Conservation (phyloP, 2,113 vertebrate genomes). For the Tachuris rubrigastra region DNA sequence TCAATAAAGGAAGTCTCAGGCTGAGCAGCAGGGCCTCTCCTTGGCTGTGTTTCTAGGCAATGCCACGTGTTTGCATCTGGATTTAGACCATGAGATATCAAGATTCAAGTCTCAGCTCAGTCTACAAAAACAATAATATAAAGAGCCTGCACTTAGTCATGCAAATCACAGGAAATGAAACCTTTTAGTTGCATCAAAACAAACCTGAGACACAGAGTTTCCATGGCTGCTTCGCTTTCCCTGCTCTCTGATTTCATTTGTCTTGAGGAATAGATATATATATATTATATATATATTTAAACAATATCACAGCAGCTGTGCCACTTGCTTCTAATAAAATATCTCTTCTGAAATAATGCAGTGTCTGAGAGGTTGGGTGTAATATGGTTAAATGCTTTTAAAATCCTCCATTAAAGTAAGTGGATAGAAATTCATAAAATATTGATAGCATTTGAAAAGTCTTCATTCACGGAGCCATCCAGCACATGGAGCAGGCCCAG, state of each 20-base stretch:
- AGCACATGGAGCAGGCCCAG: slow-evolving; percentile 54
- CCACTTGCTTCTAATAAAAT: slow-evolving; percentile 70
- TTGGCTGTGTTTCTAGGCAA: background rate
- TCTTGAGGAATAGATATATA: background rate
- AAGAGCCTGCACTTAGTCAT: background rate
- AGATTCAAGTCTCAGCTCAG: background rate
- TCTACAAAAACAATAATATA: background rate
- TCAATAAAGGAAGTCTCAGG: background rate
- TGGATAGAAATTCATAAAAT: slow-evolving; percentile 82
- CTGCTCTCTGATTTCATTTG: background rate
- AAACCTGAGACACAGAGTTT: background rate
- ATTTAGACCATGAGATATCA: background rate
- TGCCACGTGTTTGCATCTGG: background rate
- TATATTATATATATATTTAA: slow-evolving; percentile 8
- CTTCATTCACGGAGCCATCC: slow-evolving; percentile 64
- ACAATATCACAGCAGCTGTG: background rate
- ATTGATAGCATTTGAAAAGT: slow-evolving; percentile 77
- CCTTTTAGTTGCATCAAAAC: background rate
- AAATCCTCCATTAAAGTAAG: slow-evolving; percentile 79
- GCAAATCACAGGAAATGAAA: background rate
- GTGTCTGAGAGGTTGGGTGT: slow-evolving; percentile 70
- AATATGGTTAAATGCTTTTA: slow-evolving; percentile 84
- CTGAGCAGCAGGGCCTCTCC: background rate
- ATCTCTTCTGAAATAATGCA: slow-evolving; percentile 75
- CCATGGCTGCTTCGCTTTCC: background rate